These are phyloP conservation scores for Rhopalosiphum padi DNA, from an alignment of 1,140 invertebrate genomes.

Conservation along the genomic window DNA sequence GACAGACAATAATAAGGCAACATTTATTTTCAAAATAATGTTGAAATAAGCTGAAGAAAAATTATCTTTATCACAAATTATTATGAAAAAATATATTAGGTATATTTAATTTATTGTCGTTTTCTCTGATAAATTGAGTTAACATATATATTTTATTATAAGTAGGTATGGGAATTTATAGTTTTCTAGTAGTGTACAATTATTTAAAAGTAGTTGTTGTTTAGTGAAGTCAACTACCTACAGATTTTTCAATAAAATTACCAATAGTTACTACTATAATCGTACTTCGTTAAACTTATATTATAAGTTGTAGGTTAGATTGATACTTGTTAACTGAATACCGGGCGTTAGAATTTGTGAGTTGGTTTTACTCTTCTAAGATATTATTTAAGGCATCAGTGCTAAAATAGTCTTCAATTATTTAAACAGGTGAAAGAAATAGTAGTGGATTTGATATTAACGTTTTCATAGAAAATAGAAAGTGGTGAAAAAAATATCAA, in stretches of 20 bases:
- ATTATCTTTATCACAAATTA: neutral
- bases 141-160: neutral
- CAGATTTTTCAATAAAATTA: neutral
- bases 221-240: neutral
- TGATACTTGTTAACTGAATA: neutral
- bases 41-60: neutral
- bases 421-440: too few relatives aligned
- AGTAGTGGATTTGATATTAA: too few relatives aligned
- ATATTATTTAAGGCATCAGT: neutral
- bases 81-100: neutral
- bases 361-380: neutral
- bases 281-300: neutral
- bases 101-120: neutral
- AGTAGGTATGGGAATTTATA: neutral
- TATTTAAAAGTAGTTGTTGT: neutral
- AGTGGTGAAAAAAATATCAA: too few relatives aligned
- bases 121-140: neutral
- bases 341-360: neutral
- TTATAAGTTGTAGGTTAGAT: neutral
- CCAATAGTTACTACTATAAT: neutral
- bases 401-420: too few relatives aligned
- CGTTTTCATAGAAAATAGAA: too few relatives aligned
- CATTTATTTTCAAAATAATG: neutral
- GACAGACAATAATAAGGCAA: neutral
- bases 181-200: neutral